Evolutionary conservation across 1,140 invertebrate genomes (phyloP), one percentile per base, ranked within the genome.

Genomic region (Bombus pascuorum): DNA sequence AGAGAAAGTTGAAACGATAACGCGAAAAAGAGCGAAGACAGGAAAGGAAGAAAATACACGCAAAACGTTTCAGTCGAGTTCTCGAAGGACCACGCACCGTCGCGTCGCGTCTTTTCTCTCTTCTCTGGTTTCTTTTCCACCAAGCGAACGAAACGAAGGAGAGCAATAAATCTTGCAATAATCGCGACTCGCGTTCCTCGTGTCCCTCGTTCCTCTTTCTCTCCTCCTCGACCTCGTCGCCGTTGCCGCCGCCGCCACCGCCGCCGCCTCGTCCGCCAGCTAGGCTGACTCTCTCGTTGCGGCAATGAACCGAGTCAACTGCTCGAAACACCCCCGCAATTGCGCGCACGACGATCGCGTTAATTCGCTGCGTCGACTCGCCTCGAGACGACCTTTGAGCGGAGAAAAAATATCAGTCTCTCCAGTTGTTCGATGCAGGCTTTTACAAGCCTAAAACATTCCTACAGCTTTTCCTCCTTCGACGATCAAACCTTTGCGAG

Each of bases 91-190:
- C 59, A 22, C 59, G 59, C 28, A n/a, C 59, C 28, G 18, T 53
- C 47, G 47, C 47, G 18, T 53, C 59, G 10, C 59, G 28, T 10
- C 32, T 65, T 73, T 32, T 39, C 37, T 39, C 37, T 39, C 22
- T 70, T 28, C 18, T 53, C 34, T 37, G 47, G 74, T 74, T 9
- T 57, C 83, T 79, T 34, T 79, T 34, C 53, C 28, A 37, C 57
- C 13, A 32, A 47, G 62, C 70, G 80, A 39, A 86, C 84, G 83
- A 89, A 89, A 92, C 86, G 90, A 89, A 87, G 86, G 88, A 88
- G 87, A 90, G 91, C 91, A 77, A 92, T 93, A 92, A 92, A 93
- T 93, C 91, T 93, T 88, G 88, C 87, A 92, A 93, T 93, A 93
- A 92, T 84, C 88, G 81, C 72, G 88, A 78, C 83, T 68, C 66